Percentiles rank a stretch among this genome's conserved stretches.
Evolutionary conservation across 2,797 vertebrate species (phyloP).

Genomic region (Chlorospingus semifuscus): DNA sequence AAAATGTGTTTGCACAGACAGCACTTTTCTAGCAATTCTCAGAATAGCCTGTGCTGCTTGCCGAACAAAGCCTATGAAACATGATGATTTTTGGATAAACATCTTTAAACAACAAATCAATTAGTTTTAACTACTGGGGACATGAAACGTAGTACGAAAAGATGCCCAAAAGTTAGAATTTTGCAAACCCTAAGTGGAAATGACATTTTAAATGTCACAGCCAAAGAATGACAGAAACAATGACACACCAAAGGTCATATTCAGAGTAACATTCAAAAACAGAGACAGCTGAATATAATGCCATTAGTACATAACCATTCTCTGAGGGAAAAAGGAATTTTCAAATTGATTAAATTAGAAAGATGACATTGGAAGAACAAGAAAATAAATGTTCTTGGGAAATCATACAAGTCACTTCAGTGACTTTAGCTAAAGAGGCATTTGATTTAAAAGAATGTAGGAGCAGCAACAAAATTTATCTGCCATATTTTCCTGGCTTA

Average conservation of each 20-base stretch:
- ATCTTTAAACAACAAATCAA: slow-evolving; percentile 51
- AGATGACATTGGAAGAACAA: slow-evolving; percentile 29
- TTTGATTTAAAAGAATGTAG: slow-evolving; percentile 40
- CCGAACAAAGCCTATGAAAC: background rate
- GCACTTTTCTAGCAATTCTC: background rate
- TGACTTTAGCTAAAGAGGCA: slow-evolving; percentile 1
- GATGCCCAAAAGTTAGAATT: slow-evolving; percentile 60
- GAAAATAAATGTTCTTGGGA: slow-evolving; percentile 48
- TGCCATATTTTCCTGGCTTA: background rate
- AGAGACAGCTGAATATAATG: slow-evolving; percentile 57
- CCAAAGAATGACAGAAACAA: slow-evolving; percentile 67
- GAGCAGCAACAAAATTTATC: background rate
- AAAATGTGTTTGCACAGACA: background rate
- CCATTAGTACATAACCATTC: slow-evolving; percentile 14
- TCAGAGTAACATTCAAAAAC: slow-evolving; percentile 65
- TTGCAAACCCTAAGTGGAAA: slow-evolving; percentile 65
- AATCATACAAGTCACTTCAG: slow-evolving; percentile 14
- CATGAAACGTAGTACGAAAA: slow-evolving; percentile 47
- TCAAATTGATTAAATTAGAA: slow-evolving; percentile 59
- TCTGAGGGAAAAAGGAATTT: slow-evolving; percentile 44
- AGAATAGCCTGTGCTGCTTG: background rate
- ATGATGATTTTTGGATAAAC: background rate
- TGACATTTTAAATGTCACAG: slow-evolving; percentile 73
- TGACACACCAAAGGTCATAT: slow-evolving; percentile 68
- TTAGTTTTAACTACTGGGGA: slow-evolving; percentile 56